These are phyloP conservation scores for Theropithecus gelada DNA, from an alignment of 2,113 vertebrate genomes.

Conservation along the genomic window DNA sequence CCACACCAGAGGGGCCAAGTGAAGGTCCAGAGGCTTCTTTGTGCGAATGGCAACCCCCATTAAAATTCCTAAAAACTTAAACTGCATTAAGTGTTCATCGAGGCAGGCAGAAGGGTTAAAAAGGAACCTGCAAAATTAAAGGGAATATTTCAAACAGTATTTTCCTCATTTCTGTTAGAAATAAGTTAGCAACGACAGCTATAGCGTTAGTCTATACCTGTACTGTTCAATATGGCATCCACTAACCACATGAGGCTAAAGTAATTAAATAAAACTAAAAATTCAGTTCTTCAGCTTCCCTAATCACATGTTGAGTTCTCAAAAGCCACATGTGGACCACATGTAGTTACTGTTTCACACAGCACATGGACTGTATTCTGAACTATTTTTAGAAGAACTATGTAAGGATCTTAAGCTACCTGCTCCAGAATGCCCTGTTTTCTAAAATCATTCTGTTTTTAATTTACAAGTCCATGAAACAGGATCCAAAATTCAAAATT, in stretches of 20 bases:
- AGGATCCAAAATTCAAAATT: slow-evolving; percentile 33
- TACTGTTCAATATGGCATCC: background rate
- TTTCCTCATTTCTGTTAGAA: background rate
- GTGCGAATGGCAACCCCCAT: slow-evolving; percentile 94
- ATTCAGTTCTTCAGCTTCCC: background rate
- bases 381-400: slow-evolving; percentile 3
- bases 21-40: slow-evolving; percentile 92
- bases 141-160: background rate
- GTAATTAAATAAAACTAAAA: background rate
- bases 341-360: background rate
- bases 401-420: background rate
- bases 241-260: background rate
- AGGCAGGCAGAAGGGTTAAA: slow-evolving; percentile 90
- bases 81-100: slow-evolving; percentile 91
- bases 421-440: background rate
- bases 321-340: background rate
- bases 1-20: slow-evolving; percentile 91
- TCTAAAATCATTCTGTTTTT: slow-evolving; percentile 20
- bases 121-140: slow-evolving; percentile 85
- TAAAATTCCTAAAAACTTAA: slow-evolving; percentile 91
- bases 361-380: background rate
- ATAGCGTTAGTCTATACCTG: background rate
- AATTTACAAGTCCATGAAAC: background rate
- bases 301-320: background rate
- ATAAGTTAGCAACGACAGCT: background rate